phyloP scores from a whole-genome alignment of 2,113 vertebrate genomes.

The Cyrtonyx montezumae region DNA sequence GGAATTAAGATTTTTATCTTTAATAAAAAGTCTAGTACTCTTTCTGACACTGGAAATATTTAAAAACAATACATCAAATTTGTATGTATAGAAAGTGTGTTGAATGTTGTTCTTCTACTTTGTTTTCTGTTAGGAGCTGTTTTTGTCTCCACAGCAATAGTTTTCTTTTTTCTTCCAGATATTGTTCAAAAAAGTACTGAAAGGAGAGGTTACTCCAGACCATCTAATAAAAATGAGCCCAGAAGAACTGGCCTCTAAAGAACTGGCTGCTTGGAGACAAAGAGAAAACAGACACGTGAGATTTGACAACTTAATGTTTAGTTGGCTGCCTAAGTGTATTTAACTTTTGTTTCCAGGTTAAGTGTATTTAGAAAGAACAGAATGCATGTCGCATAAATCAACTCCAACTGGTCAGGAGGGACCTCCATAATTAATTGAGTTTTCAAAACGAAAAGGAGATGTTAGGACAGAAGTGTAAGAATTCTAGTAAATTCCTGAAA shows the following conservation, averaged over 20 bases:
- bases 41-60: background rate
- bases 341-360: background rate
- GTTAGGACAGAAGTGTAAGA: background rate
- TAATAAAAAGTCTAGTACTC: background rate
- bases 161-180: slow-evolving; percentile 80
- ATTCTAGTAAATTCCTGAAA: background rate
- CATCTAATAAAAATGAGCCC: slow-evolving; percentile 97
- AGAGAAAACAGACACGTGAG: slow-evolving; percentile 97
- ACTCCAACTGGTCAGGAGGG: background rate
- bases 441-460: background rate
- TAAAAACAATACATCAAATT: background rate
- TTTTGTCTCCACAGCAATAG: background rate
- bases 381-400: background rate
- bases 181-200: slow-evolving; percentile 93
- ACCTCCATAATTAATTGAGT: background rate
- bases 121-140: background rate
- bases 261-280: slow-evolving; percentile 96
- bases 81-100: background rate
- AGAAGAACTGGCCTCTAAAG: slow-evolving; percentile 96
- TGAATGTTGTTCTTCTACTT: background rate
- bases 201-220: slow-evolving; percentile 93
- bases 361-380: background rate
- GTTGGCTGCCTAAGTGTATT: background rate
- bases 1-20: background rate
- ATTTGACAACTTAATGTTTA: background rate